These are phyloP conservation scores for Conistra vaccinii DNA, from an alignment of 2,888 invertebrate species.

Conservation along the genomic window DNA sequence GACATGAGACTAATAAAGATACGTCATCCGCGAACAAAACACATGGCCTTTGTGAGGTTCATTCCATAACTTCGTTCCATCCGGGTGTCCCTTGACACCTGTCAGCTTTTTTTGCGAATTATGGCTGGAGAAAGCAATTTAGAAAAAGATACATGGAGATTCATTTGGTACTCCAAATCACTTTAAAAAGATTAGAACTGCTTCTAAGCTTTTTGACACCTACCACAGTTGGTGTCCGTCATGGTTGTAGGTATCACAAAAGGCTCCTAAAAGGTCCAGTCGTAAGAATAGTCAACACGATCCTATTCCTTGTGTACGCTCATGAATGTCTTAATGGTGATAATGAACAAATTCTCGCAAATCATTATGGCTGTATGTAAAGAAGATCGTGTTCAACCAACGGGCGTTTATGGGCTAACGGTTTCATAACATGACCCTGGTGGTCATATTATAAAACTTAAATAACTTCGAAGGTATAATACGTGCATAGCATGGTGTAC, in stretches of 20 bases:
- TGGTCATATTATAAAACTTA: slow-evolving; percentile 33
- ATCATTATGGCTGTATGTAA: slow-evolving; percentile 20
- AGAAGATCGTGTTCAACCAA: slow-evolving; percentile 30
- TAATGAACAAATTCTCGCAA: slow-evolving; percentile 17
- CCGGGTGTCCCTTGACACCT: too few species aligned
- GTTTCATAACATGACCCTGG: slow-evolving; percentile 34
- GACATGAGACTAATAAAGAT: too few species aligned
- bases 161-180: too few species aligned
- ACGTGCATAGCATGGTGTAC: slow-evolving; percentile 37
- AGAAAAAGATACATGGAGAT: neutral
- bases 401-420: slow-evolving; percentile 12
- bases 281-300: neutral
- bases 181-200: neutral
- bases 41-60: too few species aligned
- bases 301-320: neutral
- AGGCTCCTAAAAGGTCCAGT: neutral
- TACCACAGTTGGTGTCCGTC: neutral
- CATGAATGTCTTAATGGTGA: neutral
- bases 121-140: neutral
- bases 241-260: neutral
- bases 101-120: neutral
- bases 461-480: slow-evolving; percentile 32
- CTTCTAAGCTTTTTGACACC: neutral
- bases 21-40: too few species aligned
- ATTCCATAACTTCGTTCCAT: too few species aligned